Conservation (phyloP, 1,140 invertebrate species). For the Manduca sexta region DNA sequence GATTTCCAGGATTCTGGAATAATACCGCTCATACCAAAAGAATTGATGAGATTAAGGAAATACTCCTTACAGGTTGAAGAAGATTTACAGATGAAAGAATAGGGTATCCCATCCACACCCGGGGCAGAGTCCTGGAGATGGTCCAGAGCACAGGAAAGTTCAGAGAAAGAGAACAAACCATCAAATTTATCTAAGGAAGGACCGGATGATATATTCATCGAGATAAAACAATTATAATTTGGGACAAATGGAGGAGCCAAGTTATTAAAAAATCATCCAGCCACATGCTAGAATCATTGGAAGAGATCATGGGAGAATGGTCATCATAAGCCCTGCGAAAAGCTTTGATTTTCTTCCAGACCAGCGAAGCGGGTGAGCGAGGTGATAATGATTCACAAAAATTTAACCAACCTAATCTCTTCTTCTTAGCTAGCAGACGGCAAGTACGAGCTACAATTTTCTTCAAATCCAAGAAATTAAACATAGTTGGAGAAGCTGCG, state of each 20-base stretch:
- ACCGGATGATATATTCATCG: neutral
- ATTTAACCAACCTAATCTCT: neutral
- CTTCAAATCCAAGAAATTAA: neutral
- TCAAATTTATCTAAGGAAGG: constrained; percentile 1
- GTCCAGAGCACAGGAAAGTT: constrained; percentile 4
- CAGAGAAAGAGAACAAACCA: constrained; percentile 2
- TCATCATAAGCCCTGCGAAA: constrained; percentile 7
- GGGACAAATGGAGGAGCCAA: constrained; percentile 21
- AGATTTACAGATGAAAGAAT: constrained; percentile 7
- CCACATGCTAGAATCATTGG: constrained; percentile 4
- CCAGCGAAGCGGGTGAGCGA: constrained; percentile 2
- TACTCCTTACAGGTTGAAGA: neutral
- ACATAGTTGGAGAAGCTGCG: neutral
- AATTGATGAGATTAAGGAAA: constrained; percentile 15
- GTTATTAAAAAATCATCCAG: constrained; percentile 16
- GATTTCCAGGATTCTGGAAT: constrained; percentile 20
- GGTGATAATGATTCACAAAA: neutral
- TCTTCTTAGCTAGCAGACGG: neutral
- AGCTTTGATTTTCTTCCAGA: constrained; percentile 22
- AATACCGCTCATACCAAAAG: constrained; percentile 2
- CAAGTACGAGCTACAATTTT: neutral
- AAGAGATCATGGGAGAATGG: neutral
- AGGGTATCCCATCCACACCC: constrained; percentile 15
- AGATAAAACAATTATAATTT: neutral
- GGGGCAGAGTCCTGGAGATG: constrained; percentile 11